These are phyloP conservation scores for Oligia fasciuncula DNA, from an alignment of 2,888 invertebrate species.

Conservation along the genomic window DNA sequence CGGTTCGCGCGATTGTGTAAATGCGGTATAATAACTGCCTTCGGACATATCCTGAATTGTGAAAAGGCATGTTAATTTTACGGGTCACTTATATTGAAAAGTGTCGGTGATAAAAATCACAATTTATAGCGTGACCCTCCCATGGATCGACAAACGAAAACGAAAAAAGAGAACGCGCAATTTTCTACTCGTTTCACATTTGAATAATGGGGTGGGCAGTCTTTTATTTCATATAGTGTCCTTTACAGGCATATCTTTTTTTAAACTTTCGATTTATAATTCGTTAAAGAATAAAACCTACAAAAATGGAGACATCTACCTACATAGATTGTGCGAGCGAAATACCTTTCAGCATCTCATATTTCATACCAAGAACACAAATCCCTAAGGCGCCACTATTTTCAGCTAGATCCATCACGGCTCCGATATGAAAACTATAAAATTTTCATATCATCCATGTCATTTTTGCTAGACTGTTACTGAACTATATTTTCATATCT, in stretches of 20 bases:
- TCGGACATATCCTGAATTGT: slow-evolving; percentile 49
- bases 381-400: slow-evolving; percentile 46
- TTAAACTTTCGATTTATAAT: slow-evolving; percentile 20
- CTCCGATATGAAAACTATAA: slow-evolving; percentile 44
- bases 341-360: slow-evolving; percentile 43
- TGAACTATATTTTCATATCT: slow-evolving; percentile 14
- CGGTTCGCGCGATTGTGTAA: no score
- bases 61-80: slow-evolving; percentile 70
- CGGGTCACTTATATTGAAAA: slow-evolving; percentile 73
- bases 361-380: slow-evolving; percentile 36
- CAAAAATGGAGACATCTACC: neutral
- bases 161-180: slow-evolving; percentile 59
- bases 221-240: slow-evolving; percentile 54
- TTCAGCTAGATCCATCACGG: slow-evolving; percentile 46
- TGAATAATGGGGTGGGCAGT: slow-evolving; percentile 60
- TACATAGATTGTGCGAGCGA: neutral
- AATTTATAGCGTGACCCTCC: slow-evolving; percentile 70
- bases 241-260: slow-evolving; percentile 36
- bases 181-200: slow-evolving; percentile 67
- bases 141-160: slow-evolving; percentile 66
- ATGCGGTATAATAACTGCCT: slow-evolving; percentile 45
- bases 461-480: slow-evolving; percentile 32
- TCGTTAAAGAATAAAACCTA: neutral
- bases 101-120: slow-evolving; percentile 71
- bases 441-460: slow-evolving; percentile 43